Conservation (phyloP, 2,113 vertebrate species). For the Salvelinus alpinus region DNA sequence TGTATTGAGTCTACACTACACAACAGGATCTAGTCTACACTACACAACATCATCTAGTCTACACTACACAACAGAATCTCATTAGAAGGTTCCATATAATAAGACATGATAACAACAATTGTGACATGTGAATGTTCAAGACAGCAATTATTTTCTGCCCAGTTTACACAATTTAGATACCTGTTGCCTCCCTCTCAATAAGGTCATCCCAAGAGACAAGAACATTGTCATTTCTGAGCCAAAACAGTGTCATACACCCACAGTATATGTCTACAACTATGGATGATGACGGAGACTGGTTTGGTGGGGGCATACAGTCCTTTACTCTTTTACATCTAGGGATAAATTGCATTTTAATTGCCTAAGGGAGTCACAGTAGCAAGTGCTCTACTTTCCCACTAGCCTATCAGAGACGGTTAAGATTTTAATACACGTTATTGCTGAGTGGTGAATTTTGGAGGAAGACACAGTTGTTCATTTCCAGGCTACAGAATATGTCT, state of each 20-base stretch:
- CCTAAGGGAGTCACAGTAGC: background rate
- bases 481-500: conserved; percentile 47
- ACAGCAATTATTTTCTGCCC: too few species aligned
- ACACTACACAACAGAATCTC: too few species aligned
- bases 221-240: background rate
- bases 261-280: background rate
- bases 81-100: too few species aligned
- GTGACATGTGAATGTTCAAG: too few species aligned
- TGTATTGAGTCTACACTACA: too few species aligned
- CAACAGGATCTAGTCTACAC: too few species aligned
- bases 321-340: background rate
- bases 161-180: background rate
- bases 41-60: too few species aligned
- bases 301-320: background rate
- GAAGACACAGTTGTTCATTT: conserved; percentile 46
- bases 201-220: background rate
- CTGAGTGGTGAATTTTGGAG: conserved; percentile 55
- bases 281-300: background rate
- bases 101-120: too few species aligned
- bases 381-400: conserved; percentile 19
- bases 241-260: background rate
- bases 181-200: background rate
- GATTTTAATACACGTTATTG: conserved; percentile 57
- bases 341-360: conserved; percentile 16
- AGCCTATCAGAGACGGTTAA: conserved; percentile 30